Percentiles rank a stretch among this genome's conserved stretches.
phyloP scores from a whole-genome alignment of 2,113 vertebrate genomes.

The Lagopus muta region DNA sequence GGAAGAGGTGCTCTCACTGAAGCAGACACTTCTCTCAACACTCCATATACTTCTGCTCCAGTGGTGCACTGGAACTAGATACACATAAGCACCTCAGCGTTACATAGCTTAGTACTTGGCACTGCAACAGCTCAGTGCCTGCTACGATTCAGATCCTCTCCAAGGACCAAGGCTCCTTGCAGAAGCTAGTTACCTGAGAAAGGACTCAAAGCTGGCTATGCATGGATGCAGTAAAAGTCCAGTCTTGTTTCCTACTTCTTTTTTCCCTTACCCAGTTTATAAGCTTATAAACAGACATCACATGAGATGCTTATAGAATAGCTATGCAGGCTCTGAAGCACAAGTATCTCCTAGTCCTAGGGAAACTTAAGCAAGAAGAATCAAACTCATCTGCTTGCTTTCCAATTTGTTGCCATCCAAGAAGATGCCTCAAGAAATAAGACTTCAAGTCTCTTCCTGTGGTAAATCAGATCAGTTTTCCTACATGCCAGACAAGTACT shows the following conservation, averaged over 20 bases:
- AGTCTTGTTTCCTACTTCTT: not conserved
- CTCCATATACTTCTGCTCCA: not conserved
- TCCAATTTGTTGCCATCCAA: not conserved
- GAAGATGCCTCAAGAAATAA: not conserved
- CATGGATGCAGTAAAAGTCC: not conserved
- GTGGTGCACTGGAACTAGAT: not conserved
- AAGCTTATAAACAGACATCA: not conserved
- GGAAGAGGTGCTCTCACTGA: not conserved
- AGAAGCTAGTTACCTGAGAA: not conserved
- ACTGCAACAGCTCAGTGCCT: not conserved
- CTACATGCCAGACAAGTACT: not conserved
- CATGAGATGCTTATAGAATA: not conserved
- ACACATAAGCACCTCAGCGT: not conserved
- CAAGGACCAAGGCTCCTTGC: not conserved
- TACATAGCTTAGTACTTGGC: not conserved
- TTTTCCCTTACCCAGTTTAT: not conserved
- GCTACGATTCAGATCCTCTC: not conserved
- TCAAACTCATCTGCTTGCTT: fast-evolving
- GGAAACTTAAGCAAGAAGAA: not conserved
- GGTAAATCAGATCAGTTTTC: not conserved
- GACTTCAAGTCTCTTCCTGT: not conserved
- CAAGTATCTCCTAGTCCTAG: not conserved
- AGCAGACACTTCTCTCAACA: not conserved
- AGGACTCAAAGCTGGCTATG: not conserved
- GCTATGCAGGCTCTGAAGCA: not conserved